Evolutionary conservation across 1,140 invertebrate species (phyloP), one percentile per base, ranked within the genome.

Genomic region (Bombus sibiricus): DNA sequence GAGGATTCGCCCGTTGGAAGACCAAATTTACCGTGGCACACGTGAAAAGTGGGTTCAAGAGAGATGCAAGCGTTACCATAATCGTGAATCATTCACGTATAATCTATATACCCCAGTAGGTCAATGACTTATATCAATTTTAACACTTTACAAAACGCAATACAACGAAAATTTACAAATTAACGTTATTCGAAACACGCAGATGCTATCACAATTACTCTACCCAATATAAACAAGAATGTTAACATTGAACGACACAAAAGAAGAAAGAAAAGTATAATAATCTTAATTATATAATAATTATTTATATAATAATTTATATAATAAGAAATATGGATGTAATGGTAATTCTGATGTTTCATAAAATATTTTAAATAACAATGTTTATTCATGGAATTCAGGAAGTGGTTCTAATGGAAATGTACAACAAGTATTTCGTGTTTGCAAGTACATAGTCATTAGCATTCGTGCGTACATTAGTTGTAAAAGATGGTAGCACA

Each of bases 1-100:
- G 72, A 81, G 81, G 39, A 89, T 87, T 90, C 81, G 57, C 85
- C 8, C 39, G 47, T 82, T 72, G 87, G 39, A 71, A 73, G 74
- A 69, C n/a, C 53, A 79, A 90, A 90, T 89, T 90, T 83, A 79
- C 75, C 71, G 68, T 81, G 85, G 41, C 73, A 83, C 39, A 53
- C 59, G 86, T 84, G 81, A 82, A 86, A 89, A 89, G 87, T 89
- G 71, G 85, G 68, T 88, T 78, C 76, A 15, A 86, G 68, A 68
- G 75, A 76, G 74, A 83, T 76, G 72, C 82, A n/a, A n/a, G 53
- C 39, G 62, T 80, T 87, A 86, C 69, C 72, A 76, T 88, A 82
- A 82, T 86, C 83, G 83, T 88, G 75, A 78, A 68, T 89, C 78
- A 87, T 84, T 88, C 79, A 80, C 43, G 62, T 88, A 75, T 81